A percentile compares a stretch with the other conserved stretches of the same genome.
Evolutionary conservation across 2,113 vertebrate species (phyloP).

Genomic region (Microtus ochrogaster): DNA sequence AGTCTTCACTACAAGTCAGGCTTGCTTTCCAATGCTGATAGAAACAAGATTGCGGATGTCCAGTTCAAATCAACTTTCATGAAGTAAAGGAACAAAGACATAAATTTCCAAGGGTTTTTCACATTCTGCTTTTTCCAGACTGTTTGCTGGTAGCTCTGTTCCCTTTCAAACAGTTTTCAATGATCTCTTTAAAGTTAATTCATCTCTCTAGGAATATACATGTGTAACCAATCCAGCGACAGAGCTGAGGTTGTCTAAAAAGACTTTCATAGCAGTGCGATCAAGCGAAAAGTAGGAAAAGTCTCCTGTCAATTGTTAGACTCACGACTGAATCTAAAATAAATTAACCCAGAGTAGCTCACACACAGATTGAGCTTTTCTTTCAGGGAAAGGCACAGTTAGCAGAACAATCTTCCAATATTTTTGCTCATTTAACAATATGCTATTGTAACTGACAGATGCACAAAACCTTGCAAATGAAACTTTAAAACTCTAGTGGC

Average conservation of each 20-base stretch:
- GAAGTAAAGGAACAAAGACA: not conserved
- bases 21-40: not conserved
- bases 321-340: slow-evolving; percentile 1
- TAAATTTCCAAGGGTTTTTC: not conserved
- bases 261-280: not conserved
- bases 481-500: not conserved
- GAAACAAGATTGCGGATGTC: not conserved
- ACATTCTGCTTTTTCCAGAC: not conserved
- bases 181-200: not conserved
- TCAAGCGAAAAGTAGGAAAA: not conserved
- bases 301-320: not conserved
- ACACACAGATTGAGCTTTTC: not conserved
- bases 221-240: not conserved
- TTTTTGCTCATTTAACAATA: not conserved
- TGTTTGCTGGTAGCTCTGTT: not conserved
- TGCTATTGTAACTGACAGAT: not conserved
- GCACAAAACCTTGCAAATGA: not conserved
- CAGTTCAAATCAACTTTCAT: not conserved
- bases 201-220: not conserved
- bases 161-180: not conserved
- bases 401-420: not conserved
- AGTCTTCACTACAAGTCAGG: not conserved
- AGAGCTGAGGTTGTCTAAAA: not conserved
- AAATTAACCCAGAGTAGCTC: not conserved
- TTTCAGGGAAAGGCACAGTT: not conserved